phyloP scores from a whole-genome alignment of 2,113 vertebrate genomes.

The Trogon surrucura region DNA sequence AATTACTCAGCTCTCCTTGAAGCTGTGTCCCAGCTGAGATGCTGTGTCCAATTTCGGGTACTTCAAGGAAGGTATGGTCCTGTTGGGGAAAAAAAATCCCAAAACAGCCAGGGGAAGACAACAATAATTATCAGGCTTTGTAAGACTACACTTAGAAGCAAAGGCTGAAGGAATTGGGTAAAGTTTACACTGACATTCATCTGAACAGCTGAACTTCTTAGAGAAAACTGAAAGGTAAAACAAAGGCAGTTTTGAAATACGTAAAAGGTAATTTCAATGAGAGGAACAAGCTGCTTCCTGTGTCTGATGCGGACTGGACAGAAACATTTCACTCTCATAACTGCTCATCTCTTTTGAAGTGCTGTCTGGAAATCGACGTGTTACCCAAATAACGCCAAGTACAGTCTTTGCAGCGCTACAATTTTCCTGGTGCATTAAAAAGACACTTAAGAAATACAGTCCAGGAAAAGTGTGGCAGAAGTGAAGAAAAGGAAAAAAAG shows the following conservation, averaged over 20 bases:
- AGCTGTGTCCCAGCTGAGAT: neutral
- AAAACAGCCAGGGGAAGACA: neutral
- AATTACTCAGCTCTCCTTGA: neutral
- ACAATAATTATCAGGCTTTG: neutral
- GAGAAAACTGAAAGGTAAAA: neutral
- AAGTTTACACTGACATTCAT: neutral
- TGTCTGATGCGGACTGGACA: neutral
- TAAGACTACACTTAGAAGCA: neutral
- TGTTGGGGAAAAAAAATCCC: neutral
- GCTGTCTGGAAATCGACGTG: neutral
- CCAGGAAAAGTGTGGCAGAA: neutral
- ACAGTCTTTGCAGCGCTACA: neutral
- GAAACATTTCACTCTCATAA: neutral
- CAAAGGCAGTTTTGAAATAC: neutral
- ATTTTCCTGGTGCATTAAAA: conserved; percentile 2
- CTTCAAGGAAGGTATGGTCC: neutral
- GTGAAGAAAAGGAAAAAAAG: neutral
- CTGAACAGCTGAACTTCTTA: neutral
- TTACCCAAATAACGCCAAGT: neutral
- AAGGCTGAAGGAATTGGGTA: neutral
- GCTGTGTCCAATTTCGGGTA: neutral
- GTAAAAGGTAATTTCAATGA: neutral
- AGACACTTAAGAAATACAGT: neutral
- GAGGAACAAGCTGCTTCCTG: neutral
- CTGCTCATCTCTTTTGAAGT: neutral